These are phyloP conservation scores for Clarias magur DNA, from an alignment of 2,113 vertebrate genomes.

Conservation along the genomic window DNA sequence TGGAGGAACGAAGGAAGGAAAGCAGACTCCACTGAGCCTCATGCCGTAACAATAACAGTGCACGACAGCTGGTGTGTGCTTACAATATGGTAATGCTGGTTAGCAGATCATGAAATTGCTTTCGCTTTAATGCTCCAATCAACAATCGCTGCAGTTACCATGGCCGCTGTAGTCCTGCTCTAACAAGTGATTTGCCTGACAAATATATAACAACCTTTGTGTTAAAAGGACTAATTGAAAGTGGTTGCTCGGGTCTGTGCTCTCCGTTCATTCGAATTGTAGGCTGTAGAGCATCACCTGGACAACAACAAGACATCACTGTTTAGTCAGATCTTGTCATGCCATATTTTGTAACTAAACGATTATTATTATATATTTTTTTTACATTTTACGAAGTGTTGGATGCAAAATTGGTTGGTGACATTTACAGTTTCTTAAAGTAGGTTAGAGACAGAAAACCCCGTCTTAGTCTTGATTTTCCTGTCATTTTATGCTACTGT, in stretches of 20 bases:
- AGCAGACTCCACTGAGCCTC: neutral
- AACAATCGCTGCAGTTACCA: conserved; percentile 8
- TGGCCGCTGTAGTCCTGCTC: neutral
- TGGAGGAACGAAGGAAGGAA: neutral
- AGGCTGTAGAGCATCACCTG: neutral
- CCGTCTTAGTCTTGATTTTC: too few species aligned
- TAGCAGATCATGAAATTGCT: conserved; percentile 26
- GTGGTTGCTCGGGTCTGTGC: too few species aligned
- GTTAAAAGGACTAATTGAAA: conserved; percentile 12
- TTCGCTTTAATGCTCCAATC: conserved; percentile 19
- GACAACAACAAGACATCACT: neutral
- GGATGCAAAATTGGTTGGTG: too few species aligned
- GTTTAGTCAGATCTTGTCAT: neutral
- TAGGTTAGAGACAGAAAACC: too few species aligned
- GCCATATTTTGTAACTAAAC: neutral
- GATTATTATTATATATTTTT: too few species aligned
- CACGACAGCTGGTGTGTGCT: conserved; percentile 1
- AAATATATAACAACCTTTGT: neutral
- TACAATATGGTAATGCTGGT: conserved; percentile 26
- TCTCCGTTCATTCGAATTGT: neutral
- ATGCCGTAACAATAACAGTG: neutral
- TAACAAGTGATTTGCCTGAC: conserved; percentile 13
- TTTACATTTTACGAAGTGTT: neutral
- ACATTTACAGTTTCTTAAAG: too few species aligned
- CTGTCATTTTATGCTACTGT: too few species aligned